Evolutionary conservation across 2,113 vertebrate genomes (phyloP).

Genomic region (Monopterus albus): DNA sequence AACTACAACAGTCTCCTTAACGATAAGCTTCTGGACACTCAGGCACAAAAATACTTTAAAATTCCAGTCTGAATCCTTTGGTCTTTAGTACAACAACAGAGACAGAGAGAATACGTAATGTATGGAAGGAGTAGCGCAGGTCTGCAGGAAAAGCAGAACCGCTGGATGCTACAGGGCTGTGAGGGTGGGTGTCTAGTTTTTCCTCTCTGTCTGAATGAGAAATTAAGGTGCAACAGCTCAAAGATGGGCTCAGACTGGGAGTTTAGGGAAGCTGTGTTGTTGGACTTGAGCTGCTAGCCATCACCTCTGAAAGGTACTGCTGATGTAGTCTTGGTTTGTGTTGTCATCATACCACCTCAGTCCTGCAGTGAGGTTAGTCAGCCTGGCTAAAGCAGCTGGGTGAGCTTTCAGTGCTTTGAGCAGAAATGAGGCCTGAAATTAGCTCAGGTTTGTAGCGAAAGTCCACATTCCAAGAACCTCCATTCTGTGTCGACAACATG

Average conservation of each 20-base stretch:
- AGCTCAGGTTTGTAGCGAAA: neutral
- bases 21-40: slow-evolving; percentile 65
- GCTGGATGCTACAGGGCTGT: slow-evolving; percentile 18
- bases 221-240: slow-evolving; percentile 17
- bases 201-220: slow-evolving; percentile 23
- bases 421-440: neutral
- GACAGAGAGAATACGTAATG: slow-evolving; percentile 9
- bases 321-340: neutral
- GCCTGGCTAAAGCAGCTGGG: neutral
- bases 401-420: neutral
- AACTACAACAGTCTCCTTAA: slow-evolving; percentile 33
- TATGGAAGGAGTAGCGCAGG: neutral
- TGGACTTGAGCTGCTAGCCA: neutral
- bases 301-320: neutral
- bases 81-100: slow-evolving; percentile 72
- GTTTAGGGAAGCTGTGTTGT: neutral
- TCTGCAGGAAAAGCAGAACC: too few species aligned
- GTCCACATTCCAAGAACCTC: neutral
- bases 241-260: neutral
- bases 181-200: neutral
- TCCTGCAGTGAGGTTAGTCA: neutral
- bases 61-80: slow-evolving; percentile 57
- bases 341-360: neutral
- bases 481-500: slow-evolving; percentile 1
- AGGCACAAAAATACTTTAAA: slow-evolving; percentile 70